Conservation (phyloP, 2,888 invertebrate species). For the Dynastes grantii region DNA sequence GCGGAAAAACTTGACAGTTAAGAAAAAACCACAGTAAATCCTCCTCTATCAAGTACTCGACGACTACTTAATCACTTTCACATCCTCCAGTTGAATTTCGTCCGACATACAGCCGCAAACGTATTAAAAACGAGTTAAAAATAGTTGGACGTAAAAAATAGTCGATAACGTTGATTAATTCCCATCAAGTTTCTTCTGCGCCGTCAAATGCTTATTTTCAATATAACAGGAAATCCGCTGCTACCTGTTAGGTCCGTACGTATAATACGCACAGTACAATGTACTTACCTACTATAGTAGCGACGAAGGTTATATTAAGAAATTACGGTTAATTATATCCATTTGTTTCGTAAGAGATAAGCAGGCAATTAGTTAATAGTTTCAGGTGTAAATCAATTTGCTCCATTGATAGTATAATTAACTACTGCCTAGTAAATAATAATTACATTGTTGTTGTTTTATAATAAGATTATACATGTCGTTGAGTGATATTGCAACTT, state of each 20-base stretch:
- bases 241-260: neutral
- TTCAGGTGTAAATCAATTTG: constrained; percentile 11
- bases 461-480: neutral
- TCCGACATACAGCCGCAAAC: neutral
- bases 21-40: no score
- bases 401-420: neutral
- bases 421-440: neutral
- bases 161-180: constrained; percentile 23
- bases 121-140: constrained; percentile 18
- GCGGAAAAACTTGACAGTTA: no score
- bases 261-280: neutral
- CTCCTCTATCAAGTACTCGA: neutral
- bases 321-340: constrained; percentile 21
- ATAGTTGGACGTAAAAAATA: neutral
- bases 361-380: constrained; percentile 4
- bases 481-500: neutral
- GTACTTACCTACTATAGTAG: neutral
- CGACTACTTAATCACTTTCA: constrained; percentile 30
- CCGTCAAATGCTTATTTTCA: constrained; percentile 15
- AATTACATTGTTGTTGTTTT: constrained; percentile 2
- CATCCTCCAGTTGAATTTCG: neutral
- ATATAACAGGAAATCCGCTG: constrained; percentile 29
- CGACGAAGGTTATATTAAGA: constrained; percentile 26
- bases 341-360: constrained; percentile 18
- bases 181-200: neutral